Conservation (phyloP, 2,797 vertebrate species). For the Schizopygopsis pylzovi region DNA sequence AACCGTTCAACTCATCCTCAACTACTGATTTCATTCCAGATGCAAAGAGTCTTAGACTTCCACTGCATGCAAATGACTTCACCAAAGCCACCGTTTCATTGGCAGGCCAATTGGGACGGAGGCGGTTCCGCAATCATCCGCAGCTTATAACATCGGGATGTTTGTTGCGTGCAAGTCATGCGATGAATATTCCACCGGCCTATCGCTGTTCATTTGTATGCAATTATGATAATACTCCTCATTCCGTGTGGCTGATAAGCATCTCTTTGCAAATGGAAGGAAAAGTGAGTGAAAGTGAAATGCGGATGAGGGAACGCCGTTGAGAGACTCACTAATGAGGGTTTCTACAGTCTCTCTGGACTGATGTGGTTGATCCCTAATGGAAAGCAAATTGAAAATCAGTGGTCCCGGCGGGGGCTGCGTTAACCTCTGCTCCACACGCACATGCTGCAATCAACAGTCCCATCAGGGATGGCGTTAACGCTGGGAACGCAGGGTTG, state of each 20-base stretch:
- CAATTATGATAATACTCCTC: slow-evolving; percentile 57
- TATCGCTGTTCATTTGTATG: slow-evolving; percentile 54
- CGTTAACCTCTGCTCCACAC: slow-evolving; percentile 46
- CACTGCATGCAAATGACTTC: slow-evolving; percentile 38
- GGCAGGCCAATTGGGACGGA: slow-evolving; percentile 33
- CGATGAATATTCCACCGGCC: slow-evolving; percentile 40
- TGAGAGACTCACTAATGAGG: slow-evolving; percentile 54
- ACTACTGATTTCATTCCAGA: not conserved
- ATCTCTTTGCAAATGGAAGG: slow-evolving; percentile 55
- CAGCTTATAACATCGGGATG: slow-evolving; percentile 11
- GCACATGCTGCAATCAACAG: slow-evolving; percentile 10
- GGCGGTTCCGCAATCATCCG: slow-evolving; percentile 21
- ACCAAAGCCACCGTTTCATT: slow-evolving; percentile 38
- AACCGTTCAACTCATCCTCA: not conserved
- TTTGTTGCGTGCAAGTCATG: slow-evolving; percentile 54
- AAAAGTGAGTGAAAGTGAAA: slow-evolving; percentile 52
- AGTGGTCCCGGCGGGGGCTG: slow-evolving; percentile 48
- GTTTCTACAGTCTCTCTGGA: slow-evolving; percentile 46
- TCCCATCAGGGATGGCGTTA: not conserved
- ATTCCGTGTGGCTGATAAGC: slow-evolving; percentile 39
- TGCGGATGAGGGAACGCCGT: slow-evolving; percentile 37
- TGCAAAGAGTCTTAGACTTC: not conserved
- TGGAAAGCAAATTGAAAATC: slow-evolving; percentile 61
- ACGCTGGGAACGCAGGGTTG: not conserved
- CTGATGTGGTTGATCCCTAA: slow-evolving; percentile 59